Conservation (phyloP, 2,888 invertebrate genomes). For the Geotrupes spiniger region DNA sequence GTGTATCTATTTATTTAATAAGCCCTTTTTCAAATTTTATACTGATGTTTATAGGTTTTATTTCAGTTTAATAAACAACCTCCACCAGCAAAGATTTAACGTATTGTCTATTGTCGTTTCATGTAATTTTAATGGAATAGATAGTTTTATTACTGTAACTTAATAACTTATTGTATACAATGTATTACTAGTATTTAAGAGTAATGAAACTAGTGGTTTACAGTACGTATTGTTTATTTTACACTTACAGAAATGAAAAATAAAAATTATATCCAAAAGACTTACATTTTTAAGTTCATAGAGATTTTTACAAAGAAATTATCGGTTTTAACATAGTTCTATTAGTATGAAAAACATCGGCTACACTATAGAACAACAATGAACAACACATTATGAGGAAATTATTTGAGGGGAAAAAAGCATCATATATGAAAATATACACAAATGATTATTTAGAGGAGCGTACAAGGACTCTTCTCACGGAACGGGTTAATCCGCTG, state of each 20-base stretch:
- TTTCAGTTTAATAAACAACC: background rate
- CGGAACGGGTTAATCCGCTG: slow-evolving; percentile 95
- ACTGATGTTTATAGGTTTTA: slow-evolving; percentile 7
- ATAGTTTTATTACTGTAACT: slow-evolving; percentile 12
- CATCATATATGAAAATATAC: background rate
- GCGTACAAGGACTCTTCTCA: slow-evolving; percentile 85
- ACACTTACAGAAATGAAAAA: slow-evolving; percentile 5
- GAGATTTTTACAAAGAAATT: too few relatives aligned
- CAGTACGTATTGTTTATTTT: slow-evolving; percentile 14
- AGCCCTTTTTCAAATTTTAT: slow-evolving; percentile 7
- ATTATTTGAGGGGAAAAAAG: too few relatives aligned
- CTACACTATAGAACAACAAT: background rate
- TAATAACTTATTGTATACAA: slow-evolving; percentile 17
- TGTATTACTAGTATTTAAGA: slow-evolving; percentile 4
- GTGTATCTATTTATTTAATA: slow-evolving; percentile 8
- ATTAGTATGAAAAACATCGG: too few relatives aligned
- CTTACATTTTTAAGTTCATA: background rate
- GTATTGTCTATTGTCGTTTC: slow-evolving; percentile 15
- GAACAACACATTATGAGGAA: too few relatives aligned
- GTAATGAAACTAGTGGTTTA: slow-evolving; percentile 4
- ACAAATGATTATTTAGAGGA: slow-evolving; percentile 64
- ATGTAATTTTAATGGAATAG: slow-evolving; percentile 14
- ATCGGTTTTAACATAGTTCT: too few relatives aligned
- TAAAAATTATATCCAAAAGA: slow-evolving; percentile 1
- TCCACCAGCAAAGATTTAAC: slow-evolving; percentile 6